These are phyloP conservation scores for Anadara kagoshimensis DNA, from an alignment of 1,140 invertebrate species.

Conservation along the genomic window DNA sequence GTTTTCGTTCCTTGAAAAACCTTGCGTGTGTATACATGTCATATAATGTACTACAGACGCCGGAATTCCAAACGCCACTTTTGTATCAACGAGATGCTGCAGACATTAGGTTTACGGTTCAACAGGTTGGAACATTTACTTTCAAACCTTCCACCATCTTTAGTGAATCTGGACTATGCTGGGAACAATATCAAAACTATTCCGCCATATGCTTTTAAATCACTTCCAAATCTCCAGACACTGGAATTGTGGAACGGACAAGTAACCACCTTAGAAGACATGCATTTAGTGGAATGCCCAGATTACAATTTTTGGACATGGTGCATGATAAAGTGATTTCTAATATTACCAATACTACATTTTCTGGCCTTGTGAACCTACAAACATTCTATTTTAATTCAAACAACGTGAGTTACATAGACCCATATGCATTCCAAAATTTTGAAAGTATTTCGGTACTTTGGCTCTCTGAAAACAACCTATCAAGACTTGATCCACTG, in stretches of 20 bases:
- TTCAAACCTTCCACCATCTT: conserved; percentile 12
- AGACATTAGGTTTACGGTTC: conserved; percentile 21
- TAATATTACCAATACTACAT: conserved; percentile 44
- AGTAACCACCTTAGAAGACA: conserved; percentile 45
- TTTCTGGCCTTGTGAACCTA: conserved; percentile 32
- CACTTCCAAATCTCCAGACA: conserved; percentile 31
- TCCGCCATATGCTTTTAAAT: conserved; percentile 34
- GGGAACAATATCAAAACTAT: conserved; percentile 43
- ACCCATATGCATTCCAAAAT: conserved; percentile 28
- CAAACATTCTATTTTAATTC: conserved; percentile 34
- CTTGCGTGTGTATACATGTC: conserved; percentile 29
- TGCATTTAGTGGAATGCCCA: conserved; percentile 41
- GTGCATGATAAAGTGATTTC: conserved; percentile 37
- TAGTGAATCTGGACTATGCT: conserved; percentile 40
- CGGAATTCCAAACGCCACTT: conserved; percentile 20
- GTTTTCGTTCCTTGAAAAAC: conserved; percentile 31
- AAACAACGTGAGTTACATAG: conserved; percentile 41
- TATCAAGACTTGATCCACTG: conserved; percentile 27
- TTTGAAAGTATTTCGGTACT: conserved; percentile 21
- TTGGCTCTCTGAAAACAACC: conserved; percentile 39
- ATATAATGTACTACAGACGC: conserved; percentile 42
- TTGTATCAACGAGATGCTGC: conserved; percentile 37
- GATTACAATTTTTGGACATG: conserved; percentile 39
- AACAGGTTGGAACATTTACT: conserved; percentile 22
- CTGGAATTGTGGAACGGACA: conserved; percentile 40